Evolutionary conservation across 1,140 invertebrate genomes (phyloP).

Genomic region (Drosophila kikkawai): DNA sequence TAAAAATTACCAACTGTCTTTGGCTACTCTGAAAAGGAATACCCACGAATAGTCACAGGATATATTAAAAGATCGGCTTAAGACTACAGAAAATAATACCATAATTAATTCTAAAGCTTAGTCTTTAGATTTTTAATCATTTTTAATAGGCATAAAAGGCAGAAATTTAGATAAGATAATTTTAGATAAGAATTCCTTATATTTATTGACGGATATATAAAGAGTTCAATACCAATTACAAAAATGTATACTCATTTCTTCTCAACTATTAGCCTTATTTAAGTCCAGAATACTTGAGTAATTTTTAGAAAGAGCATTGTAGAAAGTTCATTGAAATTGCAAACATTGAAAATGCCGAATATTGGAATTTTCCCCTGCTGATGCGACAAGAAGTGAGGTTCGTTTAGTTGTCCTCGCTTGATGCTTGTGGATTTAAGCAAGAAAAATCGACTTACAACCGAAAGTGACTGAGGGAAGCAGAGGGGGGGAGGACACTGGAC

Average conservation of each 20-base stretch:
- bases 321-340: too few species aligned
- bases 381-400: constrained; percentile 14
- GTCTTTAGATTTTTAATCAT: background rate
- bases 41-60: background rate
- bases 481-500: background rate
- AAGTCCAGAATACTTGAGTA: too few species aligned
- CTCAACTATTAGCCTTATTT: background rate
- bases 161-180: too few species aligned
- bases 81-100: background rate
- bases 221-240: background rate
- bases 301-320: background rate
- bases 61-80: background rate
- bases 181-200: too few species aligned
- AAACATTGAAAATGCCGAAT: background rate
- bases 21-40: constrained; percentile 6
- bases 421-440: constrained; percentile 30
- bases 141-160: background rate
- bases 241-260: background rate
- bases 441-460: constrained; percentile 14
- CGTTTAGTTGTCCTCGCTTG: constrained; percentile 3
- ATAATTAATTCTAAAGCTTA: background rate
- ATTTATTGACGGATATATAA: background rate
- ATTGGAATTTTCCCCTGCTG: constrained; percentile 5
- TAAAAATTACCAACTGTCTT: constrained; percentile 33
- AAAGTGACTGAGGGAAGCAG: background rate